A percentile compares a stretch with the other conserved stretches of the same genome.
Evolutionary conservation across 2,113 vertebrate genomes (phyloP).

Genomic region (Erpornis zantholeuca): DNA sequence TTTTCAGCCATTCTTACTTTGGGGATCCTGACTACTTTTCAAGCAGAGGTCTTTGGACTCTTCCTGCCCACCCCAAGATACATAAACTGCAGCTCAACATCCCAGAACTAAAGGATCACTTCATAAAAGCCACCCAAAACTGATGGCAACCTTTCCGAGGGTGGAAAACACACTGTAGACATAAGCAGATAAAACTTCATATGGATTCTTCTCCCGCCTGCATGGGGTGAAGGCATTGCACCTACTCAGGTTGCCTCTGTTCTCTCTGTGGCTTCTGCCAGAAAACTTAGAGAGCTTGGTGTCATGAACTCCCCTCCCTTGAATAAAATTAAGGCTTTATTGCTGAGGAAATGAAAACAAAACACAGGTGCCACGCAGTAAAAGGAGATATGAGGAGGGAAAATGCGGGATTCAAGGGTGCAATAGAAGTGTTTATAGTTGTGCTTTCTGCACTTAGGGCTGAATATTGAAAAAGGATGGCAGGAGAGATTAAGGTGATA

Average conservation of each 20-base stretch:
- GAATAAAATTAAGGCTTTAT: slow-evolving; percentile 21
- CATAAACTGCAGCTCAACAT: neutral
- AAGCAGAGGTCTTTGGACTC: neutral
- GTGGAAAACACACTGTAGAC: neutral
- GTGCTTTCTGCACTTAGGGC: neutral
- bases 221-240: neutral
- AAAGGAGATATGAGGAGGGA: slow-evolving; percentile 10
- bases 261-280: neutral
- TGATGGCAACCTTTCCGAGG: neutral
- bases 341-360: slow-evolving; percentile 40
- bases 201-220: fast-evolving
- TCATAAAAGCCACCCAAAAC: neutral
- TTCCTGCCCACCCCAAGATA: neutral
- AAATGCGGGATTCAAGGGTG: neutral
- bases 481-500: neutral
- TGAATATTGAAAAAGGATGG: neutral
- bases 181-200: neutral
- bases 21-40: neutral
- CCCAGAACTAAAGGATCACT: neutral
- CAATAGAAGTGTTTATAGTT: slow-evolving; percentile 38
- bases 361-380: slow-evolving; percentile 19
- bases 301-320: neutral
- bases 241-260: neutral
- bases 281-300: neutral
- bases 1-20: neutral